phyloP scores from a whole-genome alignment of 1,140 invertebrate species.

The Chelonus insularis region DNA sequence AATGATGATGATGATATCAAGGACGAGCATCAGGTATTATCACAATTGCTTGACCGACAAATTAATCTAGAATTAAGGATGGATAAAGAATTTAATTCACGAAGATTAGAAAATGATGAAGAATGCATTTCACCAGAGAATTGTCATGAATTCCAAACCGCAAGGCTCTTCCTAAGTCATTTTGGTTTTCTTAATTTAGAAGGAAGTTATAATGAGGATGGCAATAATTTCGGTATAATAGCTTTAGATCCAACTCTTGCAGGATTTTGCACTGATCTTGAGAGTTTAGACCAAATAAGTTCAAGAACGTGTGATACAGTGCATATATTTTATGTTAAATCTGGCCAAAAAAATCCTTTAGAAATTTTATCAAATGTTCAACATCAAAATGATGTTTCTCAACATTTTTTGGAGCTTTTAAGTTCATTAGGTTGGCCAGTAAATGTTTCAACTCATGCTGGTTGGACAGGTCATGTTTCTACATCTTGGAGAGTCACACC shows the following conservation, averaged over 20 bases:
- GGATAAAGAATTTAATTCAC: conserved; percentile 51
- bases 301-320: conserved; percentile 88
- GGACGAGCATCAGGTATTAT: conserved; percentile 57
- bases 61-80: conserved; percentile 62
- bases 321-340: conserved; percentile 92
- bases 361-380: conserved; percentile 84
- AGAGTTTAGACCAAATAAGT: conserved; percentile 79
- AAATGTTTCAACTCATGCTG: conserved; percentile 78
- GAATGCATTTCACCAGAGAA: conserved; percentile 82
- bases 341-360: conserved; percentile 73
- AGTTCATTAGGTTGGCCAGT: conserved; percentile 86
- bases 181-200: conserved; percentile 89
- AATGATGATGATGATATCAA: conserved; percentile 60
- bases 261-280: conserved; percentile 73
- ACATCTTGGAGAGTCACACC: conserved; percentile 73
- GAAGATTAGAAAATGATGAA: conserved; percentile 58
- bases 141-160: conserved; percentile 91
- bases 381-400: conserved; percentile 63
- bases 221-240: conserved; percentile 67
- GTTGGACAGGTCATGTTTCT: conserved; percentile 85
- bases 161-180: conserved; percentile 89
- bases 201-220: conserved; percentile 61
- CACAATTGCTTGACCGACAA: conserved; percentile 50
- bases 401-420: conserved; percentile 79
- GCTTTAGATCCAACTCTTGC: conserved; percentile 75